Evolutionary conservation across 1,140 invertebrate species (phyloP), one percentile per base, ranked within the genome.

Genomic region (Aphelenchoides besseyi): DNA sequence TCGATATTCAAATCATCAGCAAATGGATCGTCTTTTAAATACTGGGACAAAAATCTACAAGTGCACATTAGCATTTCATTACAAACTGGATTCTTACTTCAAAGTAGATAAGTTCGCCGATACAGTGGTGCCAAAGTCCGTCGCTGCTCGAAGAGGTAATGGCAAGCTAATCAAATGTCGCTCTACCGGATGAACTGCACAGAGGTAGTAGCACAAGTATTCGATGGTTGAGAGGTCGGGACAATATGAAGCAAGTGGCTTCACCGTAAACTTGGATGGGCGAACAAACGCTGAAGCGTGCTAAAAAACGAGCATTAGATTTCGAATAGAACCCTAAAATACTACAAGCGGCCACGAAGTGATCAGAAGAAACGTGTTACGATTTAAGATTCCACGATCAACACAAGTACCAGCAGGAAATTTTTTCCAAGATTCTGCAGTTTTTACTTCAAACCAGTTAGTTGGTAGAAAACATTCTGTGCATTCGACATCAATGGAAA

Each of bases 61-160:
- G n/a, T n/a, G n/a, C n/a, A n/a, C n/a, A n/a, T n/a, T n/a, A n/a
- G n/a, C n/a, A n/a, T n/a, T n/a, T n/a, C n/a, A n/a, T n/a, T n/a
- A n/a, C n/a, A n/a, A n/a, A 8, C 16, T 59, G 5, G 55, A 59
- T 8, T 8, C 55, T 59, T 23, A 59, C 55, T 59, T 59, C 55
- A 59, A 59, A 28, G 55, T 18, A 8, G 5, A 8, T 33, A 59
- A 59, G 23, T 59, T 59, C 5, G 5, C 16, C 5, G 5, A 28
- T 8, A 23, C 55, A 8, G 5, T 5, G 5, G 5, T 59, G 5
- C 5, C 18, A 33, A 59, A 59, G 55, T 59, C 55, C 12, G 32
- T 8, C 5, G 55, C 55, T 5, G 55, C 55, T 8, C 55, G 55
- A 33, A 59, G 55, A 59, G 55, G 55, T 23, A 59, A 59, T 16